Percentiles rank a stretch among this genome's conserved stretches.
phyloP scores from a whole-genome alignment of 2,797 vertebrate species.

The Spatula clypeata region DNA sequence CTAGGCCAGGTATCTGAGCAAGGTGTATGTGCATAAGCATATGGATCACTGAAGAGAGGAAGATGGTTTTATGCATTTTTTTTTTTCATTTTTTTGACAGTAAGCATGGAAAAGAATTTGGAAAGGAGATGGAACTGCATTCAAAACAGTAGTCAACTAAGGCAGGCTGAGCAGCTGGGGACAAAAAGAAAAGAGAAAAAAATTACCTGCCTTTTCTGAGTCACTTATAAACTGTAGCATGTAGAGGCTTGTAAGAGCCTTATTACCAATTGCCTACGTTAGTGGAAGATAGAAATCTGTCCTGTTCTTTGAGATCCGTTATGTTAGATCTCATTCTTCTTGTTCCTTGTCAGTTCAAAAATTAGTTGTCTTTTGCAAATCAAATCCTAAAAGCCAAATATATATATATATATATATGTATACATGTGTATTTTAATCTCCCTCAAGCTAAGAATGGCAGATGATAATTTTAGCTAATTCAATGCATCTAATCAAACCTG shows the following conservation, averaged over 20 bases:
- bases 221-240: neutral
- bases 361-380: neutral
- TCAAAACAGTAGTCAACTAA: constrained; percentile 29
- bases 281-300: neutral
- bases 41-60: constrained; percentile 7
- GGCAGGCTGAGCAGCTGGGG: constrained; percentile 9
- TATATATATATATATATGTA: too few relatives aligned
- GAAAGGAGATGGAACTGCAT: constrained; percentile 21
- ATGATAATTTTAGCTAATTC: neutral
- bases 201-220: neutral
- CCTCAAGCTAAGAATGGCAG: neutral
- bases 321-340: neutral
- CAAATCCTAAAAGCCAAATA: neutral
- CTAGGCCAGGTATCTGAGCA: neutral
- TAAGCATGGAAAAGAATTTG: neutral
- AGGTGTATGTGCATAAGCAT: neutral
- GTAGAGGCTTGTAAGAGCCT: neutral
- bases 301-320: neutral
- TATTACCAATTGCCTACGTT: neutral
- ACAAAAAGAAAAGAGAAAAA: neutral
- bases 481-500: neutral
- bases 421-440: neutral
- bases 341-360: neutral
- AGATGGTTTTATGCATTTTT: neutral
- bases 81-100: neutral